Percentiles rank a stretch among this genome's conserved stretches.
phyloP scores from a whole-genome alignment of 2,797 vertebrate genomes.

The Selene dorsalis region DNA sequence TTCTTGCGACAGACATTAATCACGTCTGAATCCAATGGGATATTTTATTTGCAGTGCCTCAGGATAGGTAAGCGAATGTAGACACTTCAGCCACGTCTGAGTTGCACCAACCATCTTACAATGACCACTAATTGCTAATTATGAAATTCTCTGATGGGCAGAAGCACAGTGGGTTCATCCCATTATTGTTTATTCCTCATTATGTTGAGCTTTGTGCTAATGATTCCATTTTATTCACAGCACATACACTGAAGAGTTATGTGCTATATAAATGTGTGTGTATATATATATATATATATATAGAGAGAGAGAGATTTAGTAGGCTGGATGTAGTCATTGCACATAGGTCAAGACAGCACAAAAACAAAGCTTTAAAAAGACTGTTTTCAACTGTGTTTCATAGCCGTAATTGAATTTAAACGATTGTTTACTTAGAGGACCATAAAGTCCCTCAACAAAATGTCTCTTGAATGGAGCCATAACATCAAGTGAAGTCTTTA shows the following conservation, averaged over 20 bases:
- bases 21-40: slow-evolving; percentile 76
- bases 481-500: slow-evolving; percentile 78
- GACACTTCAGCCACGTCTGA: slow-evolving; percentile 73
- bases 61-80: slow-evolving; percentile 69
- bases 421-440: slow-evolving; percentile 78
- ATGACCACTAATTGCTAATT: slow-evolving; percentile 81
- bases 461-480: slow-evolving; percentile 69
- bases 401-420: slow-evolving; percentile 82
- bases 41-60: slow-evolving; percentile 74
- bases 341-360: slow-evolving; percentile 65
- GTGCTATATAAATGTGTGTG: slow-evolving; percentile 47
- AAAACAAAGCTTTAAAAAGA: slow-evolving; percentile 74
- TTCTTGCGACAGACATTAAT: slow-evolving; percentile 82
- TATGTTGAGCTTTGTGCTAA: slow-evolving; percentile 69
- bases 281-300: slow-evolving; percentile 34
- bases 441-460: slow-evolving; percentile 75
- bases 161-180: slow-evolving; percentile 62
- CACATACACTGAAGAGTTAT: slow-evolving; percentile 47
- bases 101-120: slow-evolving; percentile 73
- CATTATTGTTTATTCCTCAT: slow-evolving; percentile 78
- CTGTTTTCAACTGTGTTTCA: slow-evolving; percentile 69
- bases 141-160: slow-evolving; percentile 73
- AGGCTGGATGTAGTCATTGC: slow-evolving; percentile 54
- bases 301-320: too few relatives aligned
- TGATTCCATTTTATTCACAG: slow-evolving; percentile 73